Evolutionary conservation across 2,888 invertebrate species (phyloP).

Genomic region (Cheilosia pagana): DNA sequence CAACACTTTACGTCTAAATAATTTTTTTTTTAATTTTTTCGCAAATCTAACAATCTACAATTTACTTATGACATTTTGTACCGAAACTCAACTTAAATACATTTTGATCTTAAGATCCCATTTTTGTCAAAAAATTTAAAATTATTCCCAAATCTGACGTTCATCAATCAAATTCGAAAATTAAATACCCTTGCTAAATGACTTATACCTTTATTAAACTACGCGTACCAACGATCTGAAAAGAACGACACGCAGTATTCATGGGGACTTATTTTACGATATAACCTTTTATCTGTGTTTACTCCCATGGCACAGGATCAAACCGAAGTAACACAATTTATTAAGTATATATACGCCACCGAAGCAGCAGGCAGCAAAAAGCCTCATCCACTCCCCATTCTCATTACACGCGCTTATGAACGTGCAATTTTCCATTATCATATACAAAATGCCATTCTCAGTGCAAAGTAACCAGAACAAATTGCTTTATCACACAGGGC

Average conservation of each 20-base stretch:
- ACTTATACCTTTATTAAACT: neutral
- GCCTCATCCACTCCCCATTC: neutral
- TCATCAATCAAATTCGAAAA: no score
- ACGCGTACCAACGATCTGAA: neutral
- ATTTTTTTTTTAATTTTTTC: no score
- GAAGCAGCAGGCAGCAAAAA: neutral
- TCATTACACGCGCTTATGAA: conserved; percentile 74
- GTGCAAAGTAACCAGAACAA: conserved; percentile 70
- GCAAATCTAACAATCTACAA: no score
- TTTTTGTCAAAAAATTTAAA: no score
- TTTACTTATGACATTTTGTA: no score
- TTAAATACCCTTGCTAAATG: no score
- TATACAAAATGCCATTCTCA: conserved; percentile 69
- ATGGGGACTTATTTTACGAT: neutral
- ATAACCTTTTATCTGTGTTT: neutral
- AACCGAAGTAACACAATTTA: conserved; percentile 18
- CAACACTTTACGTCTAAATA: no score
- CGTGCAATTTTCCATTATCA: conserved; percentile 74
- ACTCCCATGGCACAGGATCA: neutral
- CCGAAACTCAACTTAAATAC: no score
- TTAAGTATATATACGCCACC: conserved; percentile 37
- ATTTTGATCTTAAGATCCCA: no score
- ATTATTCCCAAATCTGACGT: no score
- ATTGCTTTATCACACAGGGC: conserved; percentile 69
- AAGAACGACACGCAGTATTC: neutral